Base-by-base conservation (phyloP, 2,113 vertebrate species). In the Hirundichthys speculiger region DNA sequence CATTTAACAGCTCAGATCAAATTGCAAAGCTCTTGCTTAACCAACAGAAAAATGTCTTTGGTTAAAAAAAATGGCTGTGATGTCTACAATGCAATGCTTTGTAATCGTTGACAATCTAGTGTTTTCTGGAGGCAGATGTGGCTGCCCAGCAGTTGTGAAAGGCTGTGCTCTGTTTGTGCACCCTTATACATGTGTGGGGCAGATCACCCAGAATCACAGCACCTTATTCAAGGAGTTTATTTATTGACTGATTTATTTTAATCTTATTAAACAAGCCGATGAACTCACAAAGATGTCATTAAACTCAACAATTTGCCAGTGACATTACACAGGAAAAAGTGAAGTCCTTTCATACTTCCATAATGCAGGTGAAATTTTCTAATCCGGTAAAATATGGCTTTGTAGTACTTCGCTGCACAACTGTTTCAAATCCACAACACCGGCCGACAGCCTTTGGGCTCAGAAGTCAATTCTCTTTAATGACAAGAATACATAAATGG, bases 111-210 rank as follows among this genome's bases (percentile, higher is more conserved):
- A 46, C 41, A 22, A 52, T 39, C 20, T 40, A 40, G 41, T 46
- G 14, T 14, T 38, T 47, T 11, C 39, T 24, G 15, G 22, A 52
- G 25, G 20, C 48, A 42, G 70, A 71, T 45, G 47, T 60, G 57
- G 71, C 76, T 88, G 81, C 86, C 85, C 79, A 89, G 77, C 84
- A 88, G 55, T 58, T 74, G 85, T 85, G 75, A 74, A 88, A 91
- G 82, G 77, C 27, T 84, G 89, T 74, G 40, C 38, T 24, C 45
- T 49, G 14, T 86, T 89, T 66, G 59, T 59, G 77, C 75, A 85
- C 50, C 70, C 72, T 84, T 84, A 71, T 63, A 80, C 82, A 76
- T 76, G 78, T 92, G 86, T 55, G 74, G 77, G 88, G 75, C 86
- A 85, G 75, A 50, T 73, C 30, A 34, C 30, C 30, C 67, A 76